Conservation (phyloP, 2,113 vertebrate genomes). For the Epinephelus lanceolatus region DNA sequence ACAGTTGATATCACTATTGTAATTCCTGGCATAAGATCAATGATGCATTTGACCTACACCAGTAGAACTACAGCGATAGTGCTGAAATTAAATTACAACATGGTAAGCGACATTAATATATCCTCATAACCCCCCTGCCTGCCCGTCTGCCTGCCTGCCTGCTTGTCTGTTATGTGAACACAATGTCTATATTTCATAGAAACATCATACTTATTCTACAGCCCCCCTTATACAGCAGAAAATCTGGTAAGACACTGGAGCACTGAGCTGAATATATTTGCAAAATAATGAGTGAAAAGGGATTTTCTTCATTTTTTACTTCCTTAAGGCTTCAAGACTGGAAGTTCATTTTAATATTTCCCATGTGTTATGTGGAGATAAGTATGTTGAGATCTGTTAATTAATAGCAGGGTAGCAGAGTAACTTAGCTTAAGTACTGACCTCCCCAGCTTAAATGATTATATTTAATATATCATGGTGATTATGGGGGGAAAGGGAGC, state of each 20-base stretch:
- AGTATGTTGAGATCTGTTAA: slow-evolving; percentile 43
- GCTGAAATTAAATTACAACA: not conserved
- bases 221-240: not conserved
- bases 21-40: not conserved
- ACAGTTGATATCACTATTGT: not conserved
- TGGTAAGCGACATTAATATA: not conserved
- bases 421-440: slow-evolving; percentile 45
- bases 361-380: slow-evolving; percentile 43
- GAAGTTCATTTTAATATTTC: slow-evolving; percentile 43
- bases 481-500: slow-evolving; percentile 6
- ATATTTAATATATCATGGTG: slow-evolving; percentile 30
- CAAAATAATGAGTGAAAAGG: slow-evolving; percentile 50
- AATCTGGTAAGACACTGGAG: slow-evolving; percentile 12
- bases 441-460: slow-evolving; percentile 24
- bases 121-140: not conserved
- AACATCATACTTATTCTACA: not conserved
- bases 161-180: not conserved
- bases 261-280: slow-evolving; percentile 38
- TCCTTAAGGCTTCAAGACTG: slow-evolving; percentile 40
- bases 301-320: slow-evolving; percentile 20
- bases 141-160: not conserved
- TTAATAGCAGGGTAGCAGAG: slow-evolving; percentile 24
- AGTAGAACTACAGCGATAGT: not conserved
- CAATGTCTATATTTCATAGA: not conserved
- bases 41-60: not conserved